Conservation (phyloP, 1,140 invertebrate species). For the Heterodera schachtii region DNA sequence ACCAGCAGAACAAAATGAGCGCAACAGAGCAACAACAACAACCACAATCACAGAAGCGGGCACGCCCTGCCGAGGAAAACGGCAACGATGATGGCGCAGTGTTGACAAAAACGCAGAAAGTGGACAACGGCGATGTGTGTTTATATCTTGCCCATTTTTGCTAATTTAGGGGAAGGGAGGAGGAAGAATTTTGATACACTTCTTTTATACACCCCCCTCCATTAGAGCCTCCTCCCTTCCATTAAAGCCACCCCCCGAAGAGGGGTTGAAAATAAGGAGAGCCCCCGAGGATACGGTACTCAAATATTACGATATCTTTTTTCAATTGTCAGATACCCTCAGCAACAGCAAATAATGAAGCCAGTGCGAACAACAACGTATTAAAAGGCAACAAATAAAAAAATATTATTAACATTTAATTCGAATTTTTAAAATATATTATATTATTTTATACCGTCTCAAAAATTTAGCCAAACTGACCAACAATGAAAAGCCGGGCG, state of each 20-base stretch:
- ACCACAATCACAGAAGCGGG: conserved; percentile 2
- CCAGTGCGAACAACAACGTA: conserved; percentile 1
- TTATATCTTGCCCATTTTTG: neutral
- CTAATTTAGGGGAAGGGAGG: neutral
- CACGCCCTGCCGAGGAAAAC: conserved; percentile 2
- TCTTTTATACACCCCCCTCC: too few species aligned
- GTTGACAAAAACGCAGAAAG: conserved; percentile 12
- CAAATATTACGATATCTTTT: too few species aligned
- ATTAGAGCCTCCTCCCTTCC: too few species aligned
- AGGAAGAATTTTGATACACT: too few species aligned
- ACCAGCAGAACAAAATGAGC: conserved; percentile 19
- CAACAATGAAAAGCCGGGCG: neutral
- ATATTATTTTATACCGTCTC: too few species aligned
- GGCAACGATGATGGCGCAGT: neutral
- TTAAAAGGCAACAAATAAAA: conserved; percentile 12
- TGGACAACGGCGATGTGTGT: neutral
- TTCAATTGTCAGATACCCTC: too few species aligned
- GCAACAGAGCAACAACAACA: conserved; percentile 5
- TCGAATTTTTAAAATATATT: too few species aligned
- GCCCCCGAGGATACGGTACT: too few species aligned
- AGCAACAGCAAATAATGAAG: neutral
- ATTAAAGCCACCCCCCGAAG: too few species aligned
- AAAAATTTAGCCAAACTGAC: conserved; percentile 5
- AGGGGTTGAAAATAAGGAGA: too few species aligned
- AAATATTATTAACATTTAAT: too few species aligned